Base-by-base conservation (phyloP, 2,797 vertebrate species). In the Etheostoma nigrum region DNA sequence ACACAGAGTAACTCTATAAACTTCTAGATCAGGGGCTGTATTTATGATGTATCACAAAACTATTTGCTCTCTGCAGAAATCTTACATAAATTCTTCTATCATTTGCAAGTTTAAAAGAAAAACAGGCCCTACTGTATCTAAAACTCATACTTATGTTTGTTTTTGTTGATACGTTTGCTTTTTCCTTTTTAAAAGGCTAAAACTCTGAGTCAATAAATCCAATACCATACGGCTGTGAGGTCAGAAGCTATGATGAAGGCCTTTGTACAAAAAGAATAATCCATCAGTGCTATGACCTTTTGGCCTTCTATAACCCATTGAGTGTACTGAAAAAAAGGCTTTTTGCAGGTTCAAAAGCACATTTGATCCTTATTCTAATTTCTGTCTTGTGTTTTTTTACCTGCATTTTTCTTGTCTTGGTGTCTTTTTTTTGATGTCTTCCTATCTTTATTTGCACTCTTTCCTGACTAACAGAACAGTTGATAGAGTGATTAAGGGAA, bases 401-500 rank as follows among this genome's bases (percentile, higher is more conserved):
- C 51, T 68, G 1, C 13, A 23, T 70, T 23, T 55, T 60, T 48
- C 4, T 51, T 18, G 15, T 5, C 76, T 40, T 5, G 9, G 36
- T 44, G 49, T 33, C 11, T n/a, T 3, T 42, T 23, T 15, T 62
- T 58, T 58, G 3, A 16, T 61, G 5, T 47, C 52, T 63, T 45
- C 51, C 4, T 30, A 78, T 18, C 52, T 7, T 66, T 74, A 70
- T 59, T 33, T 25, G 14, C 6, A 23, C 21, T 27, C 0, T 42
- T 62, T 45, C 40, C 55, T 72, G 4, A 44, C 44, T 80, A 86
- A 82, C 76, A 45, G 52, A 82, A 64, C 40, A 73, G 70, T 55
- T 78, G 63, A 80, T 82, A 67, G 67, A 67, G 60, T 80, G 70
- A 88, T 84, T 70, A 82, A 81, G 47, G 54, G 57, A 78, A 83